Base-by-base conservation (phyloP, 2,888 invertebrate genomes). In the Spialia ferax region DNA sequence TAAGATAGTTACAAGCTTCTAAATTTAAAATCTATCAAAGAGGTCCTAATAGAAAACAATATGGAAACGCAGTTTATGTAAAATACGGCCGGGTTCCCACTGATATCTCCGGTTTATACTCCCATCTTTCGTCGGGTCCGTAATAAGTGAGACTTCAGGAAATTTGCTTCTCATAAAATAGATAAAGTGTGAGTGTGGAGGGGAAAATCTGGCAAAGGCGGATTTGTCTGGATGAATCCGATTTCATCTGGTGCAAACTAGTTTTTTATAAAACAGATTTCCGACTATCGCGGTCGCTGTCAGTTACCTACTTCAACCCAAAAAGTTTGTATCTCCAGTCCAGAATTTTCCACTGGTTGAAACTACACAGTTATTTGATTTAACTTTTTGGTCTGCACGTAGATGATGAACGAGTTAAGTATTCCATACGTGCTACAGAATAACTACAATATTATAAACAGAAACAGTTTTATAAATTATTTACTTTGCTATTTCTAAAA, bases 81-180 rank as follows among this genome's bases (percentile, higher is more conserved):
- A 32, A 66, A 29, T 60, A 66, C 38, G 29, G 57, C 26, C 29
- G 29, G 26, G 52, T 26, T 65, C 29, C 52, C 26, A 59, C 22
- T 65, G 59, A 65, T 59, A 65, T 60, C 23, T 38, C 29, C 38
- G 52, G 50, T 63, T 65, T 26, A 59, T 65, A 42, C 59, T n/a
- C 18, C 26, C 65, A 35, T 52, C 59, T 50, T 65, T 59, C 59
- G 59, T 60, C 59, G 65, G 65, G 65, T 50, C 56, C 64, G 69
- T 71, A 73, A 70, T 71, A 74, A 71, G 68, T 69, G 69, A 35
- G 68, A 18, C 60, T 66, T 10, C 66, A 70, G 74, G 73, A 74
- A 71, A 74, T 75, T 75, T 74, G 72, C 70, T 69, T 69, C 70
- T 70, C 70, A 73, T 74, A 74, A 72, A 73, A 59, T 70, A 70